Evolutionary conservation across 2,797 vertebrate species (phyloP).

Genomic region (Allochrocebus solatus): DNA sequence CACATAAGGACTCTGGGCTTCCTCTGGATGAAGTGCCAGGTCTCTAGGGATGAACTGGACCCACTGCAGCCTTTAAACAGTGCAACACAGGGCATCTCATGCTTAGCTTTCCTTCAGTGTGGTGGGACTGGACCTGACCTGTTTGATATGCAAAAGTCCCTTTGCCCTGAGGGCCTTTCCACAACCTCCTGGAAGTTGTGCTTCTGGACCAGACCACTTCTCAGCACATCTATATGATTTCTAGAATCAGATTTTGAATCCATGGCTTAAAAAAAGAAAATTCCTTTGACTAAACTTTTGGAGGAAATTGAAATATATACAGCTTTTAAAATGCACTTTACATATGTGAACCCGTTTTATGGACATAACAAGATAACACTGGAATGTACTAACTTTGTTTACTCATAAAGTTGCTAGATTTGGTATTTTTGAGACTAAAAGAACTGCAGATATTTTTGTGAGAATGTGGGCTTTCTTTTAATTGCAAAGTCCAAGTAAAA

Average conservation of each 20-base stretch:
- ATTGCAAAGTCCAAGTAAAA: background rate
- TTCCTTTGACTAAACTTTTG: background rate
- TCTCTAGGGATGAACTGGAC: background rate
- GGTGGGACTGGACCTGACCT: background rate
- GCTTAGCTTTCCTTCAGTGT: background rate
- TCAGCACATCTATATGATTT: background rate
- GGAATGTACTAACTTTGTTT: background rate
- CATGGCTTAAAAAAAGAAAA: background rate
- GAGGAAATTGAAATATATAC: slow-evolving; percentile 31
- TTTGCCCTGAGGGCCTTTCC: background rate
- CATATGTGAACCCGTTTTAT: slow-evolving; percentile 39
- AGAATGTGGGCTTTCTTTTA: slow-evolving; percentile 42
- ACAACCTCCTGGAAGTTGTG: background rate
- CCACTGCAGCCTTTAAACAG: background rate
- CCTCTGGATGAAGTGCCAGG: background rate
- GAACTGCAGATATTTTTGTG: background rate
- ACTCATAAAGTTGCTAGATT: background rate
- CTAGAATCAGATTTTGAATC: slow-evolving; percentile 31
- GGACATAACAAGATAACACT: background rate
- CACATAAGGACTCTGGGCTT: background rate
- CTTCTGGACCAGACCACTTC: background rate
- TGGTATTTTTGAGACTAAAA: background rate
- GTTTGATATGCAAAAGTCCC: background rate
- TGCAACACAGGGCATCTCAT: background rate
- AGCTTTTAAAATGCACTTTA: background rate